These are phyloP conservation scores for Genyomyrus donnyi DNA, from an alignment of 2,113 vertebrate species.

Conservation along the genomic window DNA sequence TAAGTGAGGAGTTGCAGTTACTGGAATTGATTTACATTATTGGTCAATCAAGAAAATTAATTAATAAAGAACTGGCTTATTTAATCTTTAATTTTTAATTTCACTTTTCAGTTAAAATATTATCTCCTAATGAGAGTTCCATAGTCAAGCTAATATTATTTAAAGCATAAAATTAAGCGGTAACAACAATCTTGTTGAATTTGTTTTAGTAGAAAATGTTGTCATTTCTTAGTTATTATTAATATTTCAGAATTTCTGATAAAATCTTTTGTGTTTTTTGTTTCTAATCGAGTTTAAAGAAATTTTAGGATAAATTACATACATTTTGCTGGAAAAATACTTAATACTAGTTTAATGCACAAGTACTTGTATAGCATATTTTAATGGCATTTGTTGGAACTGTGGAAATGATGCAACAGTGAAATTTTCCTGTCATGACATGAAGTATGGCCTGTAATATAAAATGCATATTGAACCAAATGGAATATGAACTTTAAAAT, in stretches of 20 bases:
- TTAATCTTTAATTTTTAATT: slow-evolving; percentile 20
- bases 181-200: neutral
- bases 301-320: neutral
- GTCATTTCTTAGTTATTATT: neutral
- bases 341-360: neutral
- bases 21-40: slow-evolving; percentile 16
- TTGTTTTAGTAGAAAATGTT: neutral
- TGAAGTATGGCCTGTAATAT: neutral
- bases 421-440: neutral
- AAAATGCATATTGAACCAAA: neutral
- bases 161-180: slow-evolving; percentile 10
- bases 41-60: slow-evolving; percentile 14
- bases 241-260: neutral
- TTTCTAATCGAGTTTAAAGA: neutral
- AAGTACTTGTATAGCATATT: neutral
- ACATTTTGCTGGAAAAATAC: neutral
- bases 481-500: neutral
- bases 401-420: neutral
- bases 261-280: neutral
- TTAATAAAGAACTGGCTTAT: slow-evolving; percentile 6
- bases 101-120: slow-evolving; percentile 18
- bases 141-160: slow-evolving; percentile 17
- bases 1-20: neutral
- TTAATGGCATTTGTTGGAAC: neutral
- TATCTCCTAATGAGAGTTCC: slow-evolving; percentile 16